Evolutionary conservation across 2,888 invertebrate species (phyloP).

Genomic region (Gandaritis pyraliata): DNA sequence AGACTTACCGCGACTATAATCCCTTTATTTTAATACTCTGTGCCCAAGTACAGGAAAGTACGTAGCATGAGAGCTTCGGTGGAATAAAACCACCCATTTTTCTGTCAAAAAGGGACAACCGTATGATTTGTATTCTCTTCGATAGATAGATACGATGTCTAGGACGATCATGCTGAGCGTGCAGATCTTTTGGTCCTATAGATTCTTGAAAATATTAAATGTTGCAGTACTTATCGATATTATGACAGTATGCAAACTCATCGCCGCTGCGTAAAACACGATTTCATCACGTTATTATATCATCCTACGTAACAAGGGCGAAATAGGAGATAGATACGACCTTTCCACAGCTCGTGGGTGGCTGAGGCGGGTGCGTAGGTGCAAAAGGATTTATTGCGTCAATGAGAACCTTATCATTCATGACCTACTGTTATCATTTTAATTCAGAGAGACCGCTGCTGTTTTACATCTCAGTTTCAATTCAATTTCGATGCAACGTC

Average conservation of each 20-base stretch:
- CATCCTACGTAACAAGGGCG: constrained; percentile 11
- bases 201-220: no score
- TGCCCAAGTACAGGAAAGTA: no score
- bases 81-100: no score
- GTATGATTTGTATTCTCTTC: no score
- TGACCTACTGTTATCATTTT: constrained; percentile 43
- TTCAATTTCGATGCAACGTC: constrained; percentile 30
- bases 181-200: no score
- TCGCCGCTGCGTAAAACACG: background rate
- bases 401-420: constrained; percentile 60
- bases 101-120: no score
- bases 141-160: no score
- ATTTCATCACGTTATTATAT: background rate
- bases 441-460: constrained; percentile 36
- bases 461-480: constrained; percentile 27
- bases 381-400: constrained; percentile 58
- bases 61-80: no score
- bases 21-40: no score
- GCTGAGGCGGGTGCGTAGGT: constrained; percentile 46
- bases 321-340: constrained; percentile 39
- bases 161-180: no score
- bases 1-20: no score
- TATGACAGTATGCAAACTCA: background rate
- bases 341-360: constrained; percentile 56
- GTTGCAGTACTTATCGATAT: no score